These are phyloP conservation scores for Sylvia borin DNA, from an alignment of 2,797 vertebrate species.

Conservation along the genomic window DNA sequence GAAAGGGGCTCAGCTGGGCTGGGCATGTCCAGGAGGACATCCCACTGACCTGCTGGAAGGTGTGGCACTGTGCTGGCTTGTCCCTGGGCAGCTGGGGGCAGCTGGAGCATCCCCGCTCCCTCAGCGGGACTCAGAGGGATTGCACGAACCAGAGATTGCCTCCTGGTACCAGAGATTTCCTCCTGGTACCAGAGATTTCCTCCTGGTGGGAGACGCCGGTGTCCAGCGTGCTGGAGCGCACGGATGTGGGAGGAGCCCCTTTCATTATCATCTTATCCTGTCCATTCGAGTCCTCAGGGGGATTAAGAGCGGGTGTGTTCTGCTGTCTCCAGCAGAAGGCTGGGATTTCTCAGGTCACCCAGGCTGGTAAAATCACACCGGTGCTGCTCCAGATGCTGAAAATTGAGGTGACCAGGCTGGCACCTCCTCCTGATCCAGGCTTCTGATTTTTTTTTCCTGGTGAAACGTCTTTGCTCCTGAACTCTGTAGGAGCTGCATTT, in stretches of 20 bases:
- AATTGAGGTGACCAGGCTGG: background rate
- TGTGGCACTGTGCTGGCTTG: background rate
- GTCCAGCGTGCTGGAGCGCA: rapidly evolving
- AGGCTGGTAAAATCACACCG: background rate
- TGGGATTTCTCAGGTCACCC: background rate
- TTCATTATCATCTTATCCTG: background rate
- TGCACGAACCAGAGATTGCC: rapidly evolving
- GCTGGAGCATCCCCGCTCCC: background rate
- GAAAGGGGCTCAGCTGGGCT: background rate
- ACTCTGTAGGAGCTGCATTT: background rate
- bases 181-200: background rate
- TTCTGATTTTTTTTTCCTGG: background rate
- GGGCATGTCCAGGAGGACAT: rapidly evolving
- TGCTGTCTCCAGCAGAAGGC: background rate
- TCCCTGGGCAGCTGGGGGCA: background rate
- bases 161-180: background rate
- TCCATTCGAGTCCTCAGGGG: background rate
- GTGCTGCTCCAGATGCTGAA: background rate
- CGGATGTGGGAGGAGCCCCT: background rate
- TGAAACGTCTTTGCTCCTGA: background rate
- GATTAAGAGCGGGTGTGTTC: background rate
- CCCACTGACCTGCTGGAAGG: background rate
- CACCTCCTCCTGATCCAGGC: background rate
- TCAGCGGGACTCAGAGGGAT: rapidly evolving
- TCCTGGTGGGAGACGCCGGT: background rate